A percentile compares a stretch with the other conserved stretches of the same genome.
Evolutionary conservation across 2,797 vertebrate genomes (phyloP).

Genomic region (Melanotaenia parkinsoni): DNA sequence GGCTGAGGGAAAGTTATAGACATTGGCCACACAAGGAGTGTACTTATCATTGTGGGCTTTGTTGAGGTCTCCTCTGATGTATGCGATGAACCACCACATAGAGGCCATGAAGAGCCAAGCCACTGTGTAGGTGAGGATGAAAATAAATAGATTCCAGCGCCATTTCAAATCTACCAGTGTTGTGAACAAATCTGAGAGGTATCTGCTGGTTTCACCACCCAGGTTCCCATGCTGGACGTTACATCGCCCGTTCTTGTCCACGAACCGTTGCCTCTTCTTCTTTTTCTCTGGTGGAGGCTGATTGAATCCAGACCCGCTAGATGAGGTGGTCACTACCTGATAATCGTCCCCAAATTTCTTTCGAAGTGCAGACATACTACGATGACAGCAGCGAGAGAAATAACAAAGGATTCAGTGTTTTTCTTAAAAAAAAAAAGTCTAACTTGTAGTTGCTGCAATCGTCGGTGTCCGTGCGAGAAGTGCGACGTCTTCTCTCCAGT

Average conservation of each 20-base stretch:
- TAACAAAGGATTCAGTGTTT: constrained; percentile 53
- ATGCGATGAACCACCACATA: constrained; percentile 99
- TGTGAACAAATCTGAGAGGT: constrained; percentile 97
- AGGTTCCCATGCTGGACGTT: constrained; percentile 99
- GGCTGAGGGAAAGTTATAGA: constrained; percentile 98
- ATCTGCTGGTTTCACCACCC: constrained; percentile 95
- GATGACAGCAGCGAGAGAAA: constrained; percentile 74
- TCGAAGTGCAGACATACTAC: constrained; percentile 98
- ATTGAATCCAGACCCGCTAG: constrained; percentile 92
- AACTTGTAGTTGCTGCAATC: constrained; percentile 67
- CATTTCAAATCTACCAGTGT: constrained; percentile 98
- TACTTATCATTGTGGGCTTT: constrained; percentile 94
- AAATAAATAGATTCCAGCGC: constrained; percentile 99
- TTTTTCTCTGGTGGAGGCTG: constrained; percentile 89
- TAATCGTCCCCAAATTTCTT: constrained; percentile 99
- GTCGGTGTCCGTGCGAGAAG: constrained; percentile 70
- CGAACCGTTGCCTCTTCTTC: constrained; percentile 94
- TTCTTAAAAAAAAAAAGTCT: constrained; percentile 44
- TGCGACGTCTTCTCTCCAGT: constrained; percentile 68
- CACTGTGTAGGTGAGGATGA: constrained; percentile 97
- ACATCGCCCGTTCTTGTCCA: constrained; percentile 99
- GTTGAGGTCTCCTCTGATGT: constrained; percentile 94
- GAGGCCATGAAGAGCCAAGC: constrained; percentile 99
- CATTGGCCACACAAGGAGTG: constrained; percentile 97
- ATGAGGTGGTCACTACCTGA: constrained; percentile 98